Evolutionary conservation across 2,113 vertebrate species (phyloP), one percentile per base, ranked within the genome.

Genomic region (pig (Sus scrofa)): DNA sequence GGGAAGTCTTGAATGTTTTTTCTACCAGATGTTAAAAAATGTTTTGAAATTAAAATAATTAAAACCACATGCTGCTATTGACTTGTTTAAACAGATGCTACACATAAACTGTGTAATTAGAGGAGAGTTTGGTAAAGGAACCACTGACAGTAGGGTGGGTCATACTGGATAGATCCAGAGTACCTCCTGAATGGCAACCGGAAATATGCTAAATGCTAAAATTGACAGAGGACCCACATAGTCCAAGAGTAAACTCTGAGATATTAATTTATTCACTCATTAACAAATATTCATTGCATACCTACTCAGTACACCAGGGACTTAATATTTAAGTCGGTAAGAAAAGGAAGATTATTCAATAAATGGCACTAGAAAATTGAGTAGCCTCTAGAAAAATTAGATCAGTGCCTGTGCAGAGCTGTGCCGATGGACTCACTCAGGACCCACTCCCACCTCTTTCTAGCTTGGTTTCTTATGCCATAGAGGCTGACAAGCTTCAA

Each of bases 311-410:
- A 24, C 12, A 56, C 39, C 44, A 34, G 26, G 68, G 6, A 52
- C 58, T 27, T 89, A 44, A 10, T 58, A 8, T 44, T 44, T 88
- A 95, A 73, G 52, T 93, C 62, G 86, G 56, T 34, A 63, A 71
- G 85, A 60, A 74, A 96, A 65, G 20, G 3, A 62, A 89, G 56
- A 89, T 68, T 89, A 37, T 92, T 96, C 74, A 94, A 54, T 74
- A 87, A 86, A 79, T 60, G 34, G n/a, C 52, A 81, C 44, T 88
- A 56, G 77, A 74, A 89, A 95, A 82, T 58, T 52, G 82, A 94
- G 32, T 22, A 50, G 37, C 20, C 83, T 91, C 88, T 78, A 52
- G 78, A 63, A 94, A 91, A 78, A 89, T 86, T 32, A 67, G 27
- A 62, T 91, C 44, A 56, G 56, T 75, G 32, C 7, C 22, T 90